Base-by-base conservation (phyloP, 2,888 invertebrate genomes). In the Onthophagus sagittarius region DNA sequence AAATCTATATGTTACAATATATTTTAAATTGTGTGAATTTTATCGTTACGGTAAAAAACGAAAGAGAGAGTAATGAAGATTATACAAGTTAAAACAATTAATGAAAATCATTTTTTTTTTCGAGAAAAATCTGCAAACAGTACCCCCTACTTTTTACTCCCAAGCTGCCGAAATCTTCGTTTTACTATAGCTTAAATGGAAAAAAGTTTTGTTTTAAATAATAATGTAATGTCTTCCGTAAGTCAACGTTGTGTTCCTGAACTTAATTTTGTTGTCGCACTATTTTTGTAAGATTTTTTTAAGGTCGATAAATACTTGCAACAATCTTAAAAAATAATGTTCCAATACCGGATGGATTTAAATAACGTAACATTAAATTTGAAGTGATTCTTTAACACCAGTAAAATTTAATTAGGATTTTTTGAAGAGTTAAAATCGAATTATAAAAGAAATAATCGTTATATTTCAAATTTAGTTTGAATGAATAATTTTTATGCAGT, bases 11-110 rank as follows among this genome's bases (percentile, higher is more conserved):
- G 75, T 75, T 75, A 71, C 75, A 32, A 78, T 76, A 83, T 82
- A 83, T 83, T 83, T 84, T 82, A 83, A 83, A 82, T 79, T 82
- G 83, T 83, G 83, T 84, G 80, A 84, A 83, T 83, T 82, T 53
- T 53, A 53, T 82, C 39, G 39, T 53, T 53, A 11, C 39, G 39
- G 11, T 53, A 53, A 53, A 53, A 53, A 11, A 53, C 39, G 39
- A 53, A 53, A 53, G 39, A 53, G 11, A 53, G 39, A 53, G 39
- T 11, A 53, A 53, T 23, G 23, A 23, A 23, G 23, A 23, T 23
- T 23, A 23, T 23, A 23, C 23, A 23, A 23, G 23, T 23, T 23
- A 23, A 23, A 23, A 23, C 23, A 23, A 23, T 23, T 23, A 23
- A 23, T 23, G 23, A 23, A 23, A 23, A 23, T 23, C 23, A 23